Evolutionary conservation across 1,140 invertebrate species (phyloP).

Genomic region (Eubasilissa regina): DNA sequence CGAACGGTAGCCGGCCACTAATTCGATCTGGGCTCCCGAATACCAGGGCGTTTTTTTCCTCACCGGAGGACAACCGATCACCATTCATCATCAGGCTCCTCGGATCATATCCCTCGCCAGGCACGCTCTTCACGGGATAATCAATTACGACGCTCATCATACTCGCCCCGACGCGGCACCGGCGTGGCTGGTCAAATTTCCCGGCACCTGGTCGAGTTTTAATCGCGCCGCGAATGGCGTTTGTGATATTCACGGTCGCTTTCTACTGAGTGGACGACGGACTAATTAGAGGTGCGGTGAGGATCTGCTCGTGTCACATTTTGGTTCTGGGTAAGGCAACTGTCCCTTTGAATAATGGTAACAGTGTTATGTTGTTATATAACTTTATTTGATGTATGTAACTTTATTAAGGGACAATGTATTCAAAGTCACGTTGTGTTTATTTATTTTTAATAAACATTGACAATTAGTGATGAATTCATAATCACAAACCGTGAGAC

Average conservation of each 20-base stretch:
- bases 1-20: slow-evolving; percentile 13
- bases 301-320: background rate
- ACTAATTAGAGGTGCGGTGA: background rate
- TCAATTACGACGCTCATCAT: slow-evolving; percentile 32
- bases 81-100: slow-evolving; percentile 33
- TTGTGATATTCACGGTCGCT: background rate
- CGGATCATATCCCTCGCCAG: slow-evolving; percentile 9
- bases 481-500: too few relatives aligned
- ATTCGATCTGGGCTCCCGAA: slow-evolving; percentile 34
- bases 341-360: slow-evolving; percentile 14
- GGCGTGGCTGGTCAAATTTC: background rate
- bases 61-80: slow-evolving; percentile 25
- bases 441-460: too few relatives aligned
- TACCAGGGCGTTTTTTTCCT: slow-evolving; percentile 15
- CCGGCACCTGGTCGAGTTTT: background rate
- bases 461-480: too few relatives aligned
- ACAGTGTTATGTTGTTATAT: background rate
- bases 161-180: background rate
- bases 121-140: slow-evolving; percentile 35
- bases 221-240: background rate
- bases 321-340: background rate
- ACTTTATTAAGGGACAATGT: background rate
- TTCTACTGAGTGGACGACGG: background rate
- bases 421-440: background rate
- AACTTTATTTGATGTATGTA: background rate